phyloP scores from a whole-genome alignment of 2,113 vertebrate genomes.

The Delphinus delphis region DNA sequence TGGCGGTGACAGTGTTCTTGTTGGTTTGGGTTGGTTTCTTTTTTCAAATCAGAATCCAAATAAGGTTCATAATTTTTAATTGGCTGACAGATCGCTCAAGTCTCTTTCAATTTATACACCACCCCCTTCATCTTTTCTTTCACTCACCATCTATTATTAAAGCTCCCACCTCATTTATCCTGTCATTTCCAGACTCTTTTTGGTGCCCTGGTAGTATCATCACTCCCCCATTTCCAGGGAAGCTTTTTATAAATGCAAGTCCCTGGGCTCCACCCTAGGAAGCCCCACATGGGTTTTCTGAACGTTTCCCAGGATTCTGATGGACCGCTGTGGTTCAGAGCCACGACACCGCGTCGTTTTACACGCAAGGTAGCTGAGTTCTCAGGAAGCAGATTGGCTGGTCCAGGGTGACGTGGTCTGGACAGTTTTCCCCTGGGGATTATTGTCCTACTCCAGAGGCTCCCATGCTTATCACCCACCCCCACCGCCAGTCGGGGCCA shows the following conservation, averaged over 20 bases:
- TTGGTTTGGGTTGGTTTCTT: background rate
- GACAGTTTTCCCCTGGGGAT: background rate
- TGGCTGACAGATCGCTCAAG: background rate
- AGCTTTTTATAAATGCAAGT: background rate
- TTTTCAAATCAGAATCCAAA: background rate
- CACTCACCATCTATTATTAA: rapidly evolving
- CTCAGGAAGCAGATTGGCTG: background rate
- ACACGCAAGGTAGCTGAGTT: background rate
- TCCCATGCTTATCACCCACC: rapidly evolving
- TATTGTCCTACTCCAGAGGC: background rate
- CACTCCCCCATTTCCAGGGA: background rate
- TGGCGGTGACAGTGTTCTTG: background rate
- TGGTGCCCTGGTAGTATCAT: background rate
- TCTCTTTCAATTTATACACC: background rate
- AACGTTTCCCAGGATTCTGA: background rate
- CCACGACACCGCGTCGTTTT: background rate
- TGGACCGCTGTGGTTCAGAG: background rate
- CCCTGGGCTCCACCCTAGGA: background rate
- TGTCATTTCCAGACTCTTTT: background rate
- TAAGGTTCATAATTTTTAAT: background rate
- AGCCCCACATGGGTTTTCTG: background rate
- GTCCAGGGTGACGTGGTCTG: background rate
- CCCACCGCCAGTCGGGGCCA: background rate
- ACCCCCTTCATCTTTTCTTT: background rate
- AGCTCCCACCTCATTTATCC: background rate